Conservation (phyloP, 2,113 vertebrate genomes). For the Spea multiplicata region DNA sequence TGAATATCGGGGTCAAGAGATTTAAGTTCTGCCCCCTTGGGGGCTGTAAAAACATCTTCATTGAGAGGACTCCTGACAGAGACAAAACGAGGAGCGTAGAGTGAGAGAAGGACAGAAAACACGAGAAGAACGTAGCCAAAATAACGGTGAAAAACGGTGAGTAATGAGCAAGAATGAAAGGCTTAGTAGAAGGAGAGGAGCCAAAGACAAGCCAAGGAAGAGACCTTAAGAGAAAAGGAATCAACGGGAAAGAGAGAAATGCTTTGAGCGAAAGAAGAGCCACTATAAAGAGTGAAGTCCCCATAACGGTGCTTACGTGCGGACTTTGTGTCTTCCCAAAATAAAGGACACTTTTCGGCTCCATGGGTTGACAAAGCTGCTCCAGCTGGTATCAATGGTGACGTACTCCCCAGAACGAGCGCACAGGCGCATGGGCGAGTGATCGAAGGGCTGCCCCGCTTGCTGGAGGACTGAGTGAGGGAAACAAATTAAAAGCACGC, state of each 20-base stretch:
- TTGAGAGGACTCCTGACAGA: constrained; percentile 78
- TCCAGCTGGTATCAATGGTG: constrained; percentile 92
- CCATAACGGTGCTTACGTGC: constrained; percentile 71
- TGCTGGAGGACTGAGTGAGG: constrained; percentile 75
- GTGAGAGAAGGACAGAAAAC: neutral
- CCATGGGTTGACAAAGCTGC: constrained; percentile 89
- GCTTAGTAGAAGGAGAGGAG: too few species aligned
- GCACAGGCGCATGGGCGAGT: constrained; percentile 81
- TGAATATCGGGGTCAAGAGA: constrained; percentile 73
- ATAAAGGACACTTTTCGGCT: constrained; percentile 88
- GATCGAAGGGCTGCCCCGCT: constrained; percentile 83
- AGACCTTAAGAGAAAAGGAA: too few species aligned
- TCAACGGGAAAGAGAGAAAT: too few species aligned
- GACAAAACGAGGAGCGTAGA: neutral
- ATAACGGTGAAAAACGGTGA: too few species aligned
- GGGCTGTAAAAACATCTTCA: constrained; percentile 81
- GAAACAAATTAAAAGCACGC: neutral
- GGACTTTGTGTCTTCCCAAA: constrained; percentile 86
- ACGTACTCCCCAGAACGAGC: constrained; percentile 83
- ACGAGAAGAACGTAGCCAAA: too few species aligned
- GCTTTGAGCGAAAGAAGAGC: neutral
- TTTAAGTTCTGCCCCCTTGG: constrained; percentile 61
- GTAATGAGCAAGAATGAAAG: too few species aligned
- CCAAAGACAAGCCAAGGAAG: too few species aligned
- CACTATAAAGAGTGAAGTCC: neutral